Base-by-base conservation (phyloP, 2,113 vertebrate genomes). In the Aphelocoma coerulescens region DNA sequence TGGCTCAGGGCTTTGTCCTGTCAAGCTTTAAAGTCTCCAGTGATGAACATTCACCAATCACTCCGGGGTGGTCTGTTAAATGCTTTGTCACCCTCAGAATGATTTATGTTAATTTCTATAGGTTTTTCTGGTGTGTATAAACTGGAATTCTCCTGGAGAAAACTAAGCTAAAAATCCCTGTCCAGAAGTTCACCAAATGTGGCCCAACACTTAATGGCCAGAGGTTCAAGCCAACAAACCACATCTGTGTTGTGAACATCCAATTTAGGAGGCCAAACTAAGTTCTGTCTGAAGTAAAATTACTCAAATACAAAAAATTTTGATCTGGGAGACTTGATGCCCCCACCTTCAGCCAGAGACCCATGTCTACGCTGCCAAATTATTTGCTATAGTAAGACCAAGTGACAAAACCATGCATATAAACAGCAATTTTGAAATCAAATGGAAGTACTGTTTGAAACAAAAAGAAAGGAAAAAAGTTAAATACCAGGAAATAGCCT, bases 301-400 rank as follows among this genome's bases (percentile, higher is more conserved):
- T 49, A 67, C 5, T n/a, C 39, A 65, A 51, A 55, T 26, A 43
- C 30, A 39, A 58, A 44, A 2, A 9, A 8, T 16, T 5, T 37
- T 7, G 0, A 49, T 22, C 16, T 69, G 41, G 51, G 11, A 76
- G 21, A 59, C 16, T 51, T 3, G 1, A n/a, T 2, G 1, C 2
- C 15, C 43, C 5, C 15, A 43, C 18, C 37, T 73, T 74, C 73
- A 80, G 26, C 35, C 41, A 92, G 16, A 90, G 26, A 63, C 13
- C 7, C 8, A 39, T 2, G 16, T 61, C 52, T 33, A 43, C 51
- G 68, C n/a, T 37, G 15, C 5, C 62, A 54, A 82, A 58, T 76
- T 61, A 85, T 39, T 65, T 66, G 20, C 62, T 68, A 73, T 2
- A 9, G 3, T 16, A 72, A 79, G 13, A 65, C 26, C 33, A 22